Conservation (phyloP, 2,888 invertebrate species). For the Anagyrus pseudococci region DNA sequence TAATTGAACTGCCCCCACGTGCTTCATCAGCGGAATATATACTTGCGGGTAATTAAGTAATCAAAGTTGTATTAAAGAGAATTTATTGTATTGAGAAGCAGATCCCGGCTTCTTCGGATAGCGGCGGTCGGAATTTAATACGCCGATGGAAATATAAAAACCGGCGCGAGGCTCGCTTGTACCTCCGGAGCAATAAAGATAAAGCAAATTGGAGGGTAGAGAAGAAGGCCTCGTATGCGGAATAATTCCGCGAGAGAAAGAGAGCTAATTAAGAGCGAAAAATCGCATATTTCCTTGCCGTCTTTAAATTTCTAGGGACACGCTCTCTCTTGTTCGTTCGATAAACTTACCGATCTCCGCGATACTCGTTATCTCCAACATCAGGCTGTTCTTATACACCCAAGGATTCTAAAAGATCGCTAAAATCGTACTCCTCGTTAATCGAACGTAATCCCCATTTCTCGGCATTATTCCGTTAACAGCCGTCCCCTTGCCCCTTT, state of each 20-base stretch:
- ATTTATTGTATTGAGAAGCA: slow-evolving; percentile 29
- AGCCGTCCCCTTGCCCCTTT: too few relatives aligned
- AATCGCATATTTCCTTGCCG: background rate
- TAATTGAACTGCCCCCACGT: slow-evolving; percentile 17
- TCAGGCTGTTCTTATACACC: too few relatives aligned
- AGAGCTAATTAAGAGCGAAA: slow-evolving; percentile 21
- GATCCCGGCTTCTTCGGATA: background rate
- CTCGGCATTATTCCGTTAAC: too few relatives aligned
- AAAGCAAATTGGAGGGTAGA: background rate
- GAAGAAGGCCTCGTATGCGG: too few relatives aligned
- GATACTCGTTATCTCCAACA: too few relatives aligned
- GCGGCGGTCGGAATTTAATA: slow-evolving; percentile 3
- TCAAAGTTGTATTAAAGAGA: slow-evolving; percentile 30
- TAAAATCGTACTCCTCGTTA: too few relatives aligned
- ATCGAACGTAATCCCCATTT: too few relatives aligned
- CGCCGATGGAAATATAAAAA: background rate
- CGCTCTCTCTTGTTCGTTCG: too few relatives aligned
- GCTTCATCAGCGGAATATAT: slow-evolving; percentile 20
- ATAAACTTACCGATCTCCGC: too few relatives aligned
- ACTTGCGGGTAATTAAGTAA: slow-evolving; percentile 24
- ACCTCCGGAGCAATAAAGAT: slow-evolving; percentile 14
- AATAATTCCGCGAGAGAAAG: slow-evolving; percentile 15
- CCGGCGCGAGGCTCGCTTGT: background rate
- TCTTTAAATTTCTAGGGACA: too few relatives aligned
- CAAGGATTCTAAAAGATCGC: too few relatives aligned